A percentile compares a stretch with the other conserved stretches of the same genome.
Conservation (phyloP, 1,140 invertebrate genomes). For the Drosophila arawakana region DNA sequence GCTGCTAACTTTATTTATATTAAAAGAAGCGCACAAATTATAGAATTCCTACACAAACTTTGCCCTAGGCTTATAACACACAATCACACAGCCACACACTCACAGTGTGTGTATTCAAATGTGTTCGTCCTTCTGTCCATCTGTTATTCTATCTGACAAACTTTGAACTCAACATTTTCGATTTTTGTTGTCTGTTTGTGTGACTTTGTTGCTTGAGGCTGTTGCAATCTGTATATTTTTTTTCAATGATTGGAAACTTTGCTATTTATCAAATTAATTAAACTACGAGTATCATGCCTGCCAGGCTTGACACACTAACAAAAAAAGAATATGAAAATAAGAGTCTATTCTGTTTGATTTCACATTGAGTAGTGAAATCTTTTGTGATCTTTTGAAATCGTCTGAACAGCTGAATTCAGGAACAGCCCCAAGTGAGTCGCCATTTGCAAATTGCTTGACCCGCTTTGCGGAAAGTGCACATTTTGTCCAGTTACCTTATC, state of each 20-base stretch:
- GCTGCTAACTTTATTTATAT: constrained; percentile 18
- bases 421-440: constrained; percentile 8
- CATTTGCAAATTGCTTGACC: constrained; percentile 29
- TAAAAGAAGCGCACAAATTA: constrained; percentile 29
- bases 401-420: background rate
- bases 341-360: background rate
- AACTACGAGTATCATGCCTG: constrained; percentile 13
- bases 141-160: constrained; percentile 15
- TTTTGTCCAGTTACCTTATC: constrained; percentile 57
- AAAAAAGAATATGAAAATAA: background rate
- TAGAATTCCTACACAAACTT: constrained; percentile 28
- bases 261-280: constrained; percentile 37
- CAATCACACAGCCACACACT: background rate
- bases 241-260: constrained; percentile 14
- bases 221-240: constrained; percentile 1
- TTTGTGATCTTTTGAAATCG: background rate
- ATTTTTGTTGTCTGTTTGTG: constrained; percentile 19
- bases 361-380: background rate
- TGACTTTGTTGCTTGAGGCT: constrained; percentile 6
- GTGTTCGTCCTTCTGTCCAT: background rate
- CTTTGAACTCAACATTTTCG: constrained; percentile 27
- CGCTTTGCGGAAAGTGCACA: background rate
- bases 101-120: constrained; percentile 3
- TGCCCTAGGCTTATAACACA: constrained; percentile 11
- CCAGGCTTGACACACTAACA: constrained; percentile 3